A percentile compares a stretch with the other conserved stretches of the same genome.
Evolutionary conservation across 2,888 invertebrate species (phyloP).

Genomic region (Labia minor): DNA sequence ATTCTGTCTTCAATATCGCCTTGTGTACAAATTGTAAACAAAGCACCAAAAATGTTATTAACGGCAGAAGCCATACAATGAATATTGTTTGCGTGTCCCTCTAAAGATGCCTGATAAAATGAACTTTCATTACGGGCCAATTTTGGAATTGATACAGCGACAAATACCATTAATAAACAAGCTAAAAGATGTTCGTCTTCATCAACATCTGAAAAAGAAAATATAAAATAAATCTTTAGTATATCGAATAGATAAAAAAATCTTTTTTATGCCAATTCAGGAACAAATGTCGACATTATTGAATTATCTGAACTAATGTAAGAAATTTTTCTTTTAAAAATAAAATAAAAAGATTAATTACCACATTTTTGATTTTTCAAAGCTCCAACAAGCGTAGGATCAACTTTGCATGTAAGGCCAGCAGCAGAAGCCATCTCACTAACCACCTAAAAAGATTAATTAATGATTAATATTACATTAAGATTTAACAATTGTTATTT

Average conservation of each 20-base stretch:
- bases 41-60: constrained; percentile 88
- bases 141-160: constrained; percentile 93
- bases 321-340: too few species aligned
- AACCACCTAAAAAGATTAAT: constrained; percentile 56
- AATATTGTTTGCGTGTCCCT: constrained; percentile 96
- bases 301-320: too few species aligned
- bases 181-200: constrained; percentile 89
- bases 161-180: constrained; percentile 95
- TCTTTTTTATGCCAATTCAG: too few species aligned
- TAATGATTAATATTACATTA: neutral
- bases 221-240: neutral
- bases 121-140: constrained; percentile 83
- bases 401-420: constrained; percentile 86
- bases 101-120: constrained; percentile 73
- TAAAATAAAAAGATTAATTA: too few species aligned
- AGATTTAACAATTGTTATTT: neutral
- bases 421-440: constrained; percentile 97
- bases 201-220: constrained; percentile 52
- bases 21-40: constrained; percentile 91
- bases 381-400: constrained; percentile 85
- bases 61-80: constrained; percentile 97
- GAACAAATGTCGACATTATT: neutral
- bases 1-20: constrained; percentile 95
- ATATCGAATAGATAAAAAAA: too few species aligned
- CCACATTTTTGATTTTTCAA: constrained; percentile 71